Percentiles rank a stretch among this genome's conserved stretches.
Conservation (phyloP, 2,113 vertebrate genomes). For the Salvelinus fontinalis region DNA sequence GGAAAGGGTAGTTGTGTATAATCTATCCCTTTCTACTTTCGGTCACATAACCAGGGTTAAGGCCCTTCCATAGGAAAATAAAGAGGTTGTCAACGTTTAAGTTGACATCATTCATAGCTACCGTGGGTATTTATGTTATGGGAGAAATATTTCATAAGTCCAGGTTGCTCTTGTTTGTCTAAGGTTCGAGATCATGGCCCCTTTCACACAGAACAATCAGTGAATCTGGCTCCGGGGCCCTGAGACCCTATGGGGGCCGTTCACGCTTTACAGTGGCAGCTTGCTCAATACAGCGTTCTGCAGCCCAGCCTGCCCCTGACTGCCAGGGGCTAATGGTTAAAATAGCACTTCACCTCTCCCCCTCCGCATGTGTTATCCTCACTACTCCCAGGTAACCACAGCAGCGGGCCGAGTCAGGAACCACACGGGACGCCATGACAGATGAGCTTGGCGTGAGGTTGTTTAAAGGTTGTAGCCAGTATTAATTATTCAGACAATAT, state of each 20-base stretch:
- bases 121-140: slow-evolving; percentile 42
- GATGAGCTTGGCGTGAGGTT: slow-evolving; percentile 72
- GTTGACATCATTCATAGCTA: slow-evolving; percentile 17
- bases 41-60: slow-evolving; percentile 26
- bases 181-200: slow-evolving; percentile 51
- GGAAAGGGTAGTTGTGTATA: too few relatives aligned
- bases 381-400: slow-evolving; percentile 3
- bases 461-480: slow-evolving; percentile 75
- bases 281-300: slow-evolving; percentile 10
- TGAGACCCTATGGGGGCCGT: slow-evolving; percentile 39
- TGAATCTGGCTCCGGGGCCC: slow-evolving; percentile 54
- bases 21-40: too few relatives aligned
- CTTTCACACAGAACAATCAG: slow-evolving; percentile 53
- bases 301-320: slow-evolving; percentile 21
- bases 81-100: slow-evolving; percentile 10
- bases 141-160: slow-evolving; percentile 51
- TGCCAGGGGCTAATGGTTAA: slow-evolving; percentile 68
- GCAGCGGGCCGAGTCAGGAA: neutral
- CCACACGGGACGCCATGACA: slow-evolving; percentile 57
- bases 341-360: slow-evolving; percentile 66
- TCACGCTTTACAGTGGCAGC: slow-evolving; percentile 26
- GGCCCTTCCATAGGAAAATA: slow-evolving; percentile 32
- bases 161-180: slow-evolving; percentile 69
- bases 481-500: slow-evolving; percentile 70
- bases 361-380: slow-evolving; percentile 16